Base-by-base conservation (phyloP, 2,797 vertebrate species). In the Zalophus californianus region DNA sequence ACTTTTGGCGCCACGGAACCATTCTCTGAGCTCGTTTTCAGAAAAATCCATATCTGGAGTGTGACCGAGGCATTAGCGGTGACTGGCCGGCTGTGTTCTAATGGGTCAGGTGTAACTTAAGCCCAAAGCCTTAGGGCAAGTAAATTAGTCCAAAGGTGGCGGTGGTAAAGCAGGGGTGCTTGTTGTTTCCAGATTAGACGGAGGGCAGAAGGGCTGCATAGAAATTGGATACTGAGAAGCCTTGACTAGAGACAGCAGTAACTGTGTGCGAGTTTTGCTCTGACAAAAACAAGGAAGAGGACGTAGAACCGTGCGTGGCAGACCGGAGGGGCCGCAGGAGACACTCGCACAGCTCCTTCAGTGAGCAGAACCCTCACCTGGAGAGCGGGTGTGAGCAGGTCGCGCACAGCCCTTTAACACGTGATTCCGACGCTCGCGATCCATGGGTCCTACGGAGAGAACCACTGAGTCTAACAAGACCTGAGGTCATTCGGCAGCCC, bases 41-140 rank as follows among this genome's bases (percentile, higher is more conserved):
- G 93, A 97, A 97, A 96, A 94, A 97, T 94, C 97, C 35, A 75
- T 97, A 97, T 93, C 77, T 79, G 82, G 72, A 62, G 82, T 94
- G 62, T 96, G 83, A 85, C 52, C 2, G 18, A 79, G 50, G 78
- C 60, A 48, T 75, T 50, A 86, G 73, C 41, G 48, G 68, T 85
- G 82, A 66, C 87, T 35, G 52, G 35, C 88, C 86, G 96, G 27
- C 62, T 85, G 14, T 90, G 91, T 97, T 85, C 87, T 95, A 16
- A 90, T 77, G 78, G 90, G 78, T 83, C 86, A 91, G 72, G 62
- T 97, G 88, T 95, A 95, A 90, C 77, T 86, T 93, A 91, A 96
- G 50, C 60, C 48, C 66, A 29, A 66, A 56, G 93, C 48, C 87
- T 82, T 80, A 32, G 58, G 32, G 44, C 70, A 90, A 35, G n/a